These are phyloP conservation scores for Camelus bactrianus DNA, from an alignment of 2,113 vertebrate species.

Conservation along the genomic window DNA sequence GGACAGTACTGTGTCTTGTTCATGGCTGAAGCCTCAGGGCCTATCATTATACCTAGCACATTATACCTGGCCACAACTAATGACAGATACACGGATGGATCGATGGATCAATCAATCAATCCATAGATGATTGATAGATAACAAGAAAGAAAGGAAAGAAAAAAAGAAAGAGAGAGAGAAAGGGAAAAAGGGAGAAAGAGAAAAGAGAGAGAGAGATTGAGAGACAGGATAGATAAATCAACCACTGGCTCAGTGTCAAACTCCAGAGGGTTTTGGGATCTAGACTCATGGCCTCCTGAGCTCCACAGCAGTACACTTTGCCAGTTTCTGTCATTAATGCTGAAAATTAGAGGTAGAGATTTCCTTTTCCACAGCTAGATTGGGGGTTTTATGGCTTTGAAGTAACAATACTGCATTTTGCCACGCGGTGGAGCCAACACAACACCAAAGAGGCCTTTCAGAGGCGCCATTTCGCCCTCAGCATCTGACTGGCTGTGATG, in stretches of 20 bases:
- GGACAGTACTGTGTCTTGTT: neutral
- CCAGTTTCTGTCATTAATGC: neutral
- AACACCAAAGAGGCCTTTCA: neutral
- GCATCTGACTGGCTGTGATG: rapidly evolving
- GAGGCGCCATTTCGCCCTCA: neutral
- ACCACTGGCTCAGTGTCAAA: neutral
- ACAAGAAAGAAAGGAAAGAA: neutral
- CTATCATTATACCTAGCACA: neutral
- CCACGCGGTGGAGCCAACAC: conserved; percentile 41
- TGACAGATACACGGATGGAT: neutral
- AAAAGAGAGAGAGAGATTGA: neutral
- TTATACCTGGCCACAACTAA: neutral
- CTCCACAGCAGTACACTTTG: neutral
- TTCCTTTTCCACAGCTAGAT: neutral
- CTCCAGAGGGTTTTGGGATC: neutral
- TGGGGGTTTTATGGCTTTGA: neutral
- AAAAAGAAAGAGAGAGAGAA: too few species aligned
- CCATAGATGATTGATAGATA: neutral
- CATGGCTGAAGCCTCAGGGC: neutral
- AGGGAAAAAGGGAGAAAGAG: too few species aligned
- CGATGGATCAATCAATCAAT: neutral
- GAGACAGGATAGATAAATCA: neutral
- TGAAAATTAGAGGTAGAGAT: neutral
- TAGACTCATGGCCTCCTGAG: neutral
- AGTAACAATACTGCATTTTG: neutral